Base-by-base conservation (phyloP, 1,140 invertebrate species). In the Aphaenogaster floridana region DNA sequence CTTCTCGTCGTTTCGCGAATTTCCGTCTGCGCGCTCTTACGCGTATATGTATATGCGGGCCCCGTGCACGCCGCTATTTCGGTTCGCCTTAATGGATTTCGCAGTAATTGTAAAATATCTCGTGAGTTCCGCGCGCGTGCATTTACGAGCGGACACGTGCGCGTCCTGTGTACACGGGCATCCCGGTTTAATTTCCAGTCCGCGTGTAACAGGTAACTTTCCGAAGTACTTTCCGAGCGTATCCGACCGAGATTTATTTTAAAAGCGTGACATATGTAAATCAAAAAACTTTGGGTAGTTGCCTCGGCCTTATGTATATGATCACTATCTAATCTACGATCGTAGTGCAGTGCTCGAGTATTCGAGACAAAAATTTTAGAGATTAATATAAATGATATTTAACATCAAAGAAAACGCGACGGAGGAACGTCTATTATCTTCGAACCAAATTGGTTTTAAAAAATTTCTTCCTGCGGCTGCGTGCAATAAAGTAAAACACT, bases 101-200 rank as follows among this genome's bases (percentile, higher is more conserved):
- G 90, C 91, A 93, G 92, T 94, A 95, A 95, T 94, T 94, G 93
- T 94, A 93, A 94, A 93, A 92, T 94, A 94, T 94, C 89, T 93
- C 86, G 84, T 61, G 92, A 94, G 93, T 93, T 94, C 81, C 88
- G 86, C 80, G 85, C 88, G 86, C 84, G 87, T 88, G 77, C 85
- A 83, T 89, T 84, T 88, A 88, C 84, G 68, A 92, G 91, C 84
- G 84, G 85, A 88, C 85, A 88, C 85, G 74, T 71, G 89, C 59
- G 76, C 71, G 42, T 84, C 78, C 63, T 85, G 71, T 85, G 71
- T 78, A 81, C 87, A 87, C 77, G 63, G 57, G 15, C 81, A 59
- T 72, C 63, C 57, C 76, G 80, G 77, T 86, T 88, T 91, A 89
- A 90, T 89, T 87, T 88, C 52, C 77, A 42, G 59, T 15, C 21